Base-by-base conservation (phyloP, 2,888 invertebrate genomes). In the Hybos culiciformis region DNA sequence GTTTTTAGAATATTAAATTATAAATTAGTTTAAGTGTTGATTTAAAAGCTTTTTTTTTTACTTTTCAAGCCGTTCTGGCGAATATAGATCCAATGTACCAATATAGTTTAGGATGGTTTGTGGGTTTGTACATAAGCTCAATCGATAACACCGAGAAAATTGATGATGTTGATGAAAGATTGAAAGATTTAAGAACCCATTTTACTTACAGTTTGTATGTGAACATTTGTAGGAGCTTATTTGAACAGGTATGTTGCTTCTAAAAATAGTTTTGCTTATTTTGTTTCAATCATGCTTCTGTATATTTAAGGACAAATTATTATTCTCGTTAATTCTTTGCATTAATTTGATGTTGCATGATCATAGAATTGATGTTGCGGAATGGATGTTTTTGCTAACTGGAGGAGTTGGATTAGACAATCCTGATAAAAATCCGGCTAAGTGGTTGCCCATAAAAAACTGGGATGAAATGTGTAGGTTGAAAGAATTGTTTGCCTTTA, bases 21-120 rank as follows among this genome's bases (percentile, higher is more conserved):
- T n/a, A n/a, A n/a, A n/a, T n/a, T n/a, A n/a, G n/a, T n/a, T n/a
- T n/a, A n/a, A n/a, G n/a, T n/a, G n/a, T n/a, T n/a, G n/a, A n/a
- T n/a, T n/a, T n/a, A n/a, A n/a, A n/a, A n/a, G n/a, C n/a, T n/a
- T n/a, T n/a, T 29, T 5, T n/a, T n/a, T 12, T 47, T 48, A 51
- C 39, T 31, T 46, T 67, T 67, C 40, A 58, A 83, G 85, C 80
- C 45, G 85, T 90, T 45, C 67, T 96, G 56, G 83, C 90, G 6
- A 81, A 85, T 56, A 88, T 96, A 51, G 93, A 96, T 68, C 92
- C 93, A 3, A 94, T 94, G 94, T 96, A 96, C 66, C 93, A 94
- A 62, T 96, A 93, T 63, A 93, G 93, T 0, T 69, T 96, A 53
- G 77, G 77, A 3, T 96, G 94, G 94, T 94, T 92, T 63, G 86